phyloP scores from a whole-genome alignment of 2,113 vertebrate genomes.

The Nothobranchius furzeri region DNA sequence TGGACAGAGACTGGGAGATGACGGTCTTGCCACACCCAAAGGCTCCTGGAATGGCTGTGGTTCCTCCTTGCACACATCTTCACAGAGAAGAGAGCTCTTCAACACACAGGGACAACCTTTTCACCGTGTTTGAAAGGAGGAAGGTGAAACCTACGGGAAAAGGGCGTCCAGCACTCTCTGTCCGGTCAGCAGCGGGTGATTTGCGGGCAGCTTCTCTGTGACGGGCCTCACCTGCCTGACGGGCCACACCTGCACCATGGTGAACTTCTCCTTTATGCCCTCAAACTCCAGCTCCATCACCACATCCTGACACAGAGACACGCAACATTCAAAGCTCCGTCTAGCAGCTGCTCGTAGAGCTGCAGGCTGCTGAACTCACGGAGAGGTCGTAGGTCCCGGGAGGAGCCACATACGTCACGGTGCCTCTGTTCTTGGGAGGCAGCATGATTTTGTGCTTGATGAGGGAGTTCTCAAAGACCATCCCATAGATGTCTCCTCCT shows the following conservation, averaged over 20 bases:
- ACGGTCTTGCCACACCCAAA: constrained; percentile 98
- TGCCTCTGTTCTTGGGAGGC: constrained; percentile 91
- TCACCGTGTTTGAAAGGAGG: neutral
- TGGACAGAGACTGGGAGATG: constrained; percentile 97
- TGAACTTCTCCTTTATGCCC: constrained; percentile 94
- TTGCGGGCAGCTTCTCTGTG: constrained; percentile 95
- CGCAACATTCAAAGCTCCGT: neutral
- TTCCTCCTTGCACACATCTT: constrained; percentile 97
- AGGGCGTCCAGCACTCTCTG: constrained; percentile 95
- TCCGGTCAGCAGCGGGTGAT: constrained; percentile 93
- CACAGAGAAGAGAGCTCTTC: constrained; percentile 28
- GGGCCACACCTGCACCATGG: constrained; percentile 97
- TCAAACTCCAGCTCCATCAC: constrained; percentile 97
- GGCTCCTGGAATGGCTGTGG: constrained; percentile 95
- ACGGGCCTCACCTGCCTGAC: constrained; percentile 95
- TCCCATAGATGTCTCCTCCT: constrained; percentile 94
- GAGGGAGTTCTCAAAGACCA: constrained; percentile 92
- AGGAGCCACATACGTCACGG: constrained; percentile 93
- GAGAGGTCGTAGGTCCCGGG: constrained; percentile 90
- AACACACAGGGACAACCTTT: neutral
- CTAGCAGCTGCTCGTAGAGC: fast-evolving
- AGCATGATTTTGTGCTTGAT: constrained; percentile 98
- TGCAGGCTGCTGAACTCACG: constrained; percentile 76
- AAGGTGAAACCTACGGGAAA: constrained; percentile 86
- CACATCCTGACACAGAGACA: constrained; percentile 83